A percentile compares a stretch with the other conserved stretches of the same genome.
Conservation (phyloP, 1,140 invertebrate genomes). For the Drosophila eugracilis region DNA sequence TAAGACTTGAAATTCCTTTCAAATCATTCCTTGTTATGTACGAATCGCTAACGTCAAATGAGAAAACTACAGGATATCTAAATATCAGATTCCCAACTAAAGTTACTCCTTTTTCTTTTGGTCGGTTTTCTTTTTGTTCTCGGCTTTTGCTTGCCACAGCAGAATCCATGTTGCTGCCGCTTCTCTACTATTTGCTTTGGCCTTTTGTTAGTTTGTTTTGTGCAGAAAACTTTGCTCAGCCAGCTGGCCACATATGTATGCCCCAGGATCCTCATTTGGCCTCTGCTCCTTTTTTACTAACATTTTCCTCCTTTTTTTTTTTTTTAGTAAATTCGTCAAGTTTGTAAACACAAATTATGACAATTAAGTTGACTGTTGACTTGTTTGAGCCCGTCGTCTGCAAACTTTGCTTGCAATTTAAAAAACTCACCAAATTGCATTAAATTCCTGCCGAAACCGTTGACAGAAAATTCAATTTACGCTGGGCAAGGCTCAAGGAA, state of each 20-base stretch:
- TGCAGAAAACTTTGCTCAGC: conserved; percentile 60
- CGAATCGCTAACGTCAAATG: too few species aligned
- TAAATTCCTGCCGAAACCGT: conserved; percentile 53
- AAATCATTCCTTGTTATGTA: too few species aligned
- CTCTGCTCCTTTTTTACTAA: not conserved
- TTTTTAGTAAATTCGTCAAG: conserved; percentile 72
- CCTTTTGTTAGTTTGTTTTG: conserved; percentile 75
- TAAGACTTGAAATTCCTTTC: too few species aligned
- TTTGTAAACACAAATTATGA: conserved; percentile 82
- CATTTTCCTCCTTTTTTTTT: not conserved
- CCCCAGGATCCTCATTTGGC: conserved; percentile 12
- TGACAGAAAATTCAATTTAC: conserved; percentile 69
- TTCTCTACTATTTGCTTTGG: conserved; percentile 74
- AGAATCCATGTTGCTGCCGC: conserved; percentile 44
- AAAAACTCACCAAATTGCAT: conserved; percentile 63
- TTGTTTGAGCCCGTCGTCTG: conserved; percentile 65
- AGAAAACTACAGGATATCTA: conserved; percentile 1
- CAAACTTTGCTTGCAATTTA: conserved; percentile 69
- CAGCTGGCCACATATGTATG: conserved; percentile 72
- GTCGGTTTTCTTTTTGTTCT: conserved; percentile 37
- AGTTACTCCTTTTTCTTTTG: conserved; percentile 11
- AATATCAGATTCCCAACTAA: not conserved
- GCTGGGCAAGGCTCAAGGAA: conserved; percentile 2
- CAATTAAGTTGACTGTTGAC: conserved; percentile 76
- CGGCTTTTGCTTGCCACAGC: conserved; percentile 40